Evolutionary conservation across 2,888 invertebrate species (phyloP).

Genomic region (Fragum fragum): DNA sequence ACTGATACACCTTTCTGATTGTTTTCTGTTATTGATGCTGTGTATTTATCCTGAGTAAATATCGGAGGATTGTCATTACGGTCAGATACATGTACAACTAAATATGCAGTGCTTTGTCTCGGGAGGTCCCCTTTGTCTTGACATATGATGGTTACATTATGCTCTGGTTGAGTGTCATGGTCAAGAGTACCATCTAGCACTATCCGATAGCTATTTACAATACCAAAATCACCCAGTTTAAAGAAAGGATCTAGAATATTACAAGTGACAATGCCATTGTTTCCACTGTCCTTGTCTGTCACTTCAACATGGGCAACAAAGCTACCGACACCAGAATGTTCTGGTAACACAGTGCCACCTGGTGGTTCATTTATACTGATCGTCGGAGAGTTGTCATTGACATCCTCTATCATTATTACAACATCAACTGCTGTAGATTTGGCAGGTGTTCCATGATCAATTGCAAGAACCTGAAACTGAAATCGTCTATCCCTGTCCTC

Average conservation of each 20-base stretch:
- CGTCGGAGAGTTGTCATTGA: constrained; percentile 95
- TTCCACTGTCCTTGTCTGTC: constrained; percentile 75
- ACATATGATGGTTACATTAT: constrained; percentile 79
- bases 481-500: constrained; percentile 92
- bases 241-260: constrained; percentile 73
- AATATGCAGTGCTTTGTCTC: constrained; percentile 68
- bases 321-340: constrained; percentile 94
- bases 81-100: constrained; percentile 79
- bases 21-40: constrained; percentile 79
- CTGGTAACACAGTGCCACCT: constrained; percentile 89
- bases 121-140: constrained; percentile 79
- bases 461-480: constrained; percentile 89
- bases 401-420: constrained; percentile 89
- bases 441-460: constrained; percentile 73
- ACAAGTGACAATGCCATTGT: constrained; percentile 80
- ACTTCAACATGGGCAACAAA: constrained; percentile 98
- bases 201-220: constrained; percentile 74
- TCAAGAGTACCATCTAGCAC: constrained; percentile 75
- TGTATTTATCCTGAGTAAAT: constrained; percentile 75
- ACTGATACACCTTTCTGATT: constrained; percentile 76
- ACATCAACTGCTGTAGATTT: constrained; percentile 88
- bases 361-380: constrained; percentile 94
- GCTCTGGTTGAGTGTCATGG: constrained; percentile 74
- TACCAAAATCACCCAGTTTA: constrained; percentile 70
- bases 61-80: constrained; percentile 83